Conservation (phyloP, 2,113 vertebrate species). For the Corythoichthys haematopterus region DNA sequence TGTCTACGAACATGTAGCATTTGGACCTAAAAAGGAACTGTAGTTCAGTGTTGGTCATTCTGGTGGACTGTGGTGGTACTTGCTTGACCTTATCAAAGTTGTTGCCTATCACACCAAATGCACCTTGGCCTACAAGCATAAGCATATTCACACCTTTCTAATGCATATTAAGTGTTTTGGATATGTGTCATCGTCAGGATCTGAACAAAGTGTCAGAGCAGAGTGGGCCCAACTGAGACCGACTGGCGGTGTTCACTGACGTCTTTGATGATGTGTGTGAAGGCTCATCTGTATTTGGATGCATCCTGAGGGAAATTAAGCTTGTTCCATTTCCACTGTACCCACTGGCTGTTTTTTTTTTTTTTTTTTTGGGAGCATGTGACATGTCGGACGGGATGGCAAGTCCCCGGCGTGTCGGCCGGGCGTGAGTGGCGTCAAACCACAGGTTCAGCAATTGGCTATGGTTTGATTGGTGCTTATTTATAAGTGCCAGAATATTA, state of each 20-base stretch:
- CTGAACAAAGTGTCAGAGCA: slow-evolving; percentile 59
- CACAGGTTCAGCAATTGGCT: slow-evolving; percentile 35
- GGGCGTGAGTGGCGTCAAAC: slow-evolving; percentile 45
- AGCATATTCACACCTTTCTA: slow-evolving; percentile 1
- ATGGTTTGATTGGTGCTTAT: slow-evolving; percentile 13
- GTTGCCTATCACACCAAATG: too few species aligned
- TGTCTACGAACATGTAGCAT: too few species aligned
- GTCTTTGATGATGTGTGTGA: slow-evolving; percentile 77
- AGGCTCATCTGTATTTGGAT: slow-evolving; percentile 72
- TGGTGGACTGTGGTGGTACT: too few species aligned
- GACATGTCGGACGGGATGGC: slow-evolving; percentile 44
- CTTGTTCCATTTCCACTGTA: slow-evolving; percentile 68
- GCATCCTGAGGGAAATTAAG: slow-evolving; percentile 79
- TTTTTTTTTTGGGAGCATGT: slow-evolving; percentile 33
- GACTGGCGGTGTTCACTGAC: slow-evolving; percentile 64
- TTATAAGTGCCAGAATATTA: slow-evolving; percentile 8
- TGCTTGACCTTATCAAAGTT: too few species aligned
- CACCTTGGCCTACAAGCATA: slow-evolving; percentile 4
- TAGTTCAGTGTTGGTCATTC: too few species aligned
- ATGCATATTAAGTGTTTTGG: slow-evolving; percentile 17
- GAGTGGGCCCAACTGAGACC: slow-evolving; percentile 51
- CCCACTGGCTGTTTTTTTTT: slow-evolving; percentile 33
- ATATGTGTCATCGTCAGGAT: slow-evolving; percentile 56
- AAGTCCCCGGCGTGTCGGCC: slow-evolving; percentile 46
- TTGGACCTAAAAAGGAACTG: too few species aligned